Evolutionary conservation across 1,140 invertebrate genomes (phyloP).

Genomic region (Pseudomyrmex sp.): DNA sequence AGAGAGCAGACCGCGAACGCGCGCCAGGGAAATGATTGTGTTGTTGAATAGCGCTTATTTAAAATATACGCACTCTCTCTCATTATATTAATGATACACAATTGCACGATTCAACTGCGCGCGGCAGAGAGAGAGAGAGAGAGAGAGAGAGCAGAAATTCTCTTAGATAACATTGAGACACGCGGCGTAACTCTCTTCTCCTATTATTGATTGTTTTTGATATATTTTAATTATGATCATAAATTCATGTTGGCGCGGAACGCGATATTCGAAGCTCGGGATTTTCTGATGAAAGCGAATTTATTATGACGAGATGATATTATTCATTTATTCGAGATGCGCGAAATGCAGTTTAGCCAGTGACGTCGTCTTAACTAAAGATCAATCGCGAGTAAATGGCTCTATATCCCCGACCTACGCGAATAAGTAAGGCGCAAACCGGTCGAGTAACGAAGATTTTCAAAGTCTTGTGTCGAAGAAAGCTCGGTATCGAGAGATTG

Average conservation of each 20-base stretch:
- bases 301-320: too few relatives aligned
- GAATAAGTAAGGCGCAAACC: slow-evolving; percentile 56
- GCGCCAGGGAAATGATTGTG: slow-evolving; percentile 59
- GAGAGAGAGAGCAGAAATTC: slow-evolving; percentile 38
- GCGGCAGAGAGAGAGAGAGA: background rate
- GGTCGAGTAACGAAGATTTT: slow-evolving; percentile 62
- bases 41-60: slow-evolving; percentile 65
- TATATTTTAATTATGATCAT: too few relatives aligned
- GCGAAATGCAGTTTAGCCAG: too few relatives aligned
- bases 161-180: slow-evolving; percentile 65
- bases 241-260: background rate
- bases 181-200: slow-evolving; percentile 25
- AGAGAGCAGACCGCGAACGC: slow-evolving; percentile 69
- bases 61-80: slow-evolving; percentile 63
- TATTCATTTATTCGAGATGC: background rate
- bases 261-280: background rate
- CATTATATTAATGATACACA: slow-evolving; percentile 38
- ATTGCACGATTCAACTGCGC: background rate
- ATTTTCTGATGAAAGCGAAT: too few relatives aligned
- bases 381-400: slow-evolving; percentile 18
- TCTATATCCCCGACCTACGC: background rate
- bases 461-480: slow-evolving; percentile 62
- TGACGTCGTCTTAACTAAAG: slow-evolving; percentile 15
- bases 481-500: slow-evolving; percentile 67
- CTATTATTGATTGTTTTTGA: background rate